Evolutionary conservation across 2,113 vertebrate species (phyloP), one percentile per base, ranked within the genome.

Genomic region (Calidris pygmaea): DNA sequence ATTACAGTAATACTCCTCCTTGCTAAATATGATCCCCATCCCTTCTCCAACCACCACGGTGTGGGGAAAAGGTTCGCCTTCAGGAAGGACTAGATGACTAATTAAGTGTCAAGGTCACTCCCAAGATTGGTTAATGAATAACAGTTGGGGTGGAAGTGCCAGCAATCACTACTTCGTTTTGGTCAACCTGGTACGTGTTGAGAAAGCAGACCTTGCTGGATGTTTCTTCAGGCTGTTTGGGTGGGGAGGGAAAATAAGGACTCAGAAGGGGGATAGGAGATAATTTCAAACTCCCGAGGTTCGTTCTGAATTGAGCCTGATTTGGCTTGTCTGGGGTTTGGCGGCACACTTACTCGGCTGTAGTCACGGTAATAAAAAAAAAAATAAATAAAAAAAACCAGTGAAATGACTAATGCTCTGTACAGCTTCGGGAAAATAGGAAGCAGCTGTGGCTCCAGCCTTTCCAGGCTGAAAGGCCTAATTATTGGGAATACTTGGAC

Each of bases 381-480:
- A 95, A 94, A 87, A 93, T 92, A 95, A 94, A 82, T 90, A 18
- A 7, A 88, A 87, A 70, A 87, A 17, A 21, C 75, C 84, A 92
- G 77, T 56, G 73, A 90, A 83, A 96, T 96, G 96, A 97, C 65
- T 97, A 95, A 96, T 93, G 77, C 77, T 96, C 95, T 92, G 90
- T 76, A 85, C 84, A 95, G 96, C 87, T 92, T 89, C 0, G 17
- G 89, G 95, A 95, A 96, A 95, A 96, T 96, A 76, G 86, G 92
- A 96, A 95, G 94, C 95, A 96, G 95, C 95, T 96, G 94, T 97
- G 89, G 89, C 91, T 95, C 81, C 89, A 92, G 94, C 89, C 81
- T 90, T 95, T 95, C 95, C 95, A 94, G 88, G 34, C 94, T 95
- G 95, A 97, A 96, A 96, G 94, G 88, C 62, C 89, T 87, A 93